These are phyloP conservation scores for Scaptomyza cyrtandrae DNA, from an alignment of 2,888 invertebrate species.

Conservation along the genomic window DNA sequence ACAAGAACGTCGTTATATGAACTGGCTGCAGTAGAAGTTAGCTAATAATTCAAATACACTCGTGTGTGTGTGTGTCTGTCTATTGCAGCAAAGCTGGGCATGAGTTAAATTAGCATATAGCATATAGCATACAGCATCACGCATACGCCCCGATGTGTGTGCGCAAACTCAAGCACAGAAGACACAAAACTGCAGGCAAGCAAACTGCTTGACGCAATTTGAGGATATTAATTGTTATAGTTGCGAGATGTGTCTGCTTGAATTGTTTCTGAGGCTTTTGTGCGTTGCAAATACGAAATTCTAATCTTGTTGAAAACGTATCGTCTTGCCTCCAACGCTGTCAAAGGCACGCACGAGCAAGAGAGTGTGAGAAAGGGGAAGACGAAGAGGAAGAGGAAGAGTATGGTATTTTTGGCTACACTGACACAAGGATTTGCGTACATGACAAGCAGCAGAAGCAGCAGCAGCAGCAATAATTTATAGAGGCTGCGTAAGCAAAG, in stretches of 20 bases:
- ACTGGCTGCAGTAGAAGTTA: slow-evolving; percentile 11
- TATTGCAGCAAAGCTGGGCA: slow-evolving; percentile 27
- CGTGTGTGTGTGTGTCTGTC: slow-evolving; percentile 14
- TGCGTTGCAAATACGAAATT: slow-evolving; percentile 71
- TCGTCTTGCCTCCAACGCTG: slow-evolving; percentile 63
- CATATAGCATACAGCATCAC: slow-evolving; percentile 69
- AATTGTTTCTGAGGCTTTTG: slow-evolving; percentile 76
- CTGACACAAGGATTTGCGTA: slow-evolving; percentile 82
- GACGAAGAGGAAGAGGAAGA: no score
- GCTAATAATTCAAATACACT: slow-evolving; percentile 67
- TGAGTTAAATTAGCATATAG: slow-evolving; percentile 66
- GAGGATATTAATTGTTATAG: slow-evolving; percentile 80
- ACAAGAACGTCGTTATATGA: slow-evolving; percentile 22
- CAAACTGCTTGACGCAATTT: slow-evolving; percentile 47
- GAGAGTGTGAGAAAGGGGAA: no score
- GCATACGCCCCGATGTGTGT: slow-evolving; percentile 66
- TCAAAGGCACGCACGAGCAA: slow-evolving; percentile 61
- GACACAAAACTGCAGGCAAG: slow-evolving; percentile 24
- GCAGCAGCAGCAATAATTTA: slow-evolving; percentile 82
- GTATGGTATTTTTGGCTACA: slow-evolving; percentile 72
- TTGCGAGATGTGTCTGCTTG: slow-evolving; percentile 79
- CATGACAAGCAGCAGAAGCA: slow-evolving; percentile 82
- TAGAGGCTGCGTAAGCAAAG: slow-evolving; percentile 75
- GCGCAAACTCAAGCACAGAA: slow-evolving; percentile 39
- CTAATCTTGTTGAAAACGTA: slow-evolving; percentile 82